Percentiles rank a stretch among this genome's conserved stretches.
Evolutionary conservation across 2,888 invertebrate species (phyloP).

Genomic region (Meiosimyza platycephala): DNA sequence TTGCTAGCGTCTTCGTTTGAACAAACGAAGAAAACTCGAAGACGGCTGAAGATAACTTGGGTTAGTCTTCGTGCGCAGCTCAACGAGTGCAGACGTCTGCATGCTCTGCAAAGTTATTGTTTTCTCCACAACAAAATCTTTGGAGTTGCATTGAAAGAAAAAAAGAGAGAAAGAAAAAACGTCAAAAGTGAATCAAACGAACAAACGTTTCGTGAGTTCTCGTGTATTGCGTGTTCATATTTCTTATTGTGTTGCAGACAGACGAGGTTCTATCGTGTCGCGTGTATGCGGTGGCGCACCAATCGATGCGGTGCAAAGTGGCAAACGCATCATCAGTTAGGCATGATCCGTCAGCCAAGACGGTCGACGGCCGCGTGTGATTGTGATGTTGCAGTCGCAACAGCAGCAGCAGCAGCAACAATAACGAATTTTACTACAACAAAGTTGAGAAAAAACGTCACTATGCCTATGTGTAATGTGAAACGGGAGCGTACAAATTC

Average conservation of each 20-base stretch:
- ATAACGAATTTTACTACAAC: slow-evolving; percentile 37
- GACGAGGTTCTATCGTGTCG: slow-evolving; percentile 25
- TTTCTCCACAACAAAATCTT: not conserved
- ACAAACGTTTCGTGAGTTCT: not conserved
- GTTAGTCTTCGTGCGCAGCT: slow-evolving; percentile 19
- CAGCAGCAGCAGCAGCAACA: slow-evolving; percentile 32
- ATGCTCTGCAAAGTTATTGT: not conserved
- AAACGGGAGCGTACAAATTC: slow-evolving; percentile 28
- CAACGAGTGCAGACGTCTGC: slow-evolving; percentile 30
- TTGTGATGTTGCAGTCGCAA: slow-evolving; percentile 23
- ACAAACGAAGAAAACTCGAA: too few species aligned
- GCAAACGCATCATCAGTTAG: slow-evolving; percentile 54
- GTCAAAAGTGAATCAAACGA: not conserved
- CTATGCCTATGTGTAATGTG: not conserved
- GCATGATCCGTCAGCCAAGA: slow-evolving; percentile 63
- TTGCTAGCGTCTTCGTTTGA: too few species aligned
- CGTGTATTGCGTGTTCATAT: not conserved
- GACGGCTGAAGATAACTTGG: not conserved
- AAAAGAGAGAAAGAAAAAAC: not conserved
- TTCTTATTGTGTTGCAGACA: slow-evolving; percentile 12
- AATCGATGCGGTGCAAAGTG: slow-evolving; percentile 37
- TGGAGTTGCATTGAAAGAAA: not conserved
- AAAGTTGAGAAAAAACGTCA: slow-evolving; percentile 14
- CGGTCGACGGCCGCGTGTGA: slow-evolving; percentile 52
- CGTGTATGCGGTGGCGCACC: slow-evolving; percentile 33